These are phyloP conservation scores for Anisognathus igniventris DNA, from an alignment of 2,797 vertebrate species.

Conservation along the genomic window DNA sequence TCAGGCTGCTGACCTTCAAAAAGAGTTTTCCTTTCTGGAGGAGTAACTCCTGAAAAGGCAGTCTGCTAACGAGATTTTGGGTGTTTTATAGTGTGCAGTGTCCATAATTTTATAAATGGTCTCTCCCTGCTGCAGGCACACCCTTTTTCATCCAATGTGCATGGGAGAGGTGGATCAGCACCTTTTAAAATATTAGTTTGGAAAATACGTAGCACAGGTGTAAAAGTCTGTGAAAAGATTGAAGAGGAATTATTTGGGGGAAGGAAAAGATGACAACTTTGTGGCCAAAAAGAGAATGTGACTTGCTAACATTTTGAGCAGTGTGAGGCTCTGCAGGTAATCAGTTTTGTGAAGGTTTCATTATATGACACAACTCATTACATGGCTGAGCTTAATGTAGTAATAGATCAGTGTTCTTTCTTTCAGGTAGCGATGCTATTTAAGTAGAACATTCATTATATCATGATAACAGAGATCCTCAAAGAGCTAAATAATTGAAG, in stretches of 20 bases:
- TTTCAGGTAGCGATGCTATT: not conserved
- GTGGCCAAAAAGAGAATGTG: not conserved
- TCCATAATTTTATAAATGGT: not conserved
- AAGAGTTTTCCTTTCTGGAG: not conserved
- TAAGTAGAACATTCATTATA: conserved; percentile 29
- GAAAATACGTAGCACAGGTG: not conserved
- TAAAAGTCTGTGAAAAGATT: not conserved
- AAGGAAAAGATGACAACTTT: not conserved
- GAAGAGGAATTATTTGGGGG: not conserved
- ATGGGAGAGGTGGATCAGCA: not conserved
- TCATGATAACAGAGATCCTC: conserved; percentile 30
- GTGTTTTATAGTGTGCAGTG: not conserved
- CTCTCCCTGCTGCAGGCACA: not conserved
- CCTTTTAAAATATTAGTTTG: not conserved
- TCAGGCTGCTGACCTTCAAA: not conserved
- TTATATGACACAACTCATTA: not conserved
- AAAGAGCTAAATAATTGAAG: conserved; percentile 32
- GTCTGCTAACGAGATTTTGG: not conserved
- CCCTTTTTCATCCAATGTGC: not conserved
- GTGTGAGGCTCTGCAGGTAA: not conserved
- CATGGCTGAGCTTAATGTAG: not conserved
- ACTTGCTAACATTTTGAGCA: not conserved
- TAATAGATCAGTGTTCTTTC: conserved; percentile 30
- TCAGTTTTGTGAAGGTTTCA: not conserved
- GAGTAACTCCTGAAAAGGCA: not conserved